phyloP scores from a whole-genome alignment of 2,797 vertebrate genomes.

The Meriones psammophilus region DNA sequence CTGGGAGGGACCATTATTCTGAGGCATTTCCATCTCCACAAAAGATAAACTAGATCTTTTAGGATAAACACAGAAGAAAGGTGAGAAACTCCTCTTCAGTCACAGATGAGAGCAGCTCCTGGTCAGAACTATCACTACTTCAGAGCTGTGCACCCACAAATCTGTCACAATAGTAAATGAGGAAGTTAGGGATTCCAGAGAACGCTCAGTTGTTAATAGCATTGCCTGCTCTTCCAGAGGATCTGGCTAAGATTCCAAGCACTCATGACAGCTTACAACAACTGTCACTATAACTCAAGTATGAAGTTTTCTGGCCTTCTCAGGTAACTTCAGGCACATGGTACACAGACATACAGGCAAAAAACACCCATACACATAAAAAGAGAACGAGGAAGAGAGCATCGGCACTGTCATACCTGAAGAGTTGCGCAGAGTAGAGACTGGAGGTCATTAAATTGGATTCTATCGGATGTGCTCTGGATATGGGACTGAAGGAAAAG shows the following conservation, averaged over 20 bases:
- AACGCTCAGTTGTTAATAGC: background rate
- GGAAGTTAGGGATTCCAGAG: background rate
- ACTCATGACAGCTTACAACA: background rate
- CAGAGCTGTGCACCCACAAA: background rate
- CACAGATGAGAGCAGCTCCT: background rate
- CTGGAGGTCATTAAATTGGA: conserved; percentile 99
- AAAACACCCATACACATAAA: background rate
- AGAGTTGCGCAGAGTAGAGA: conserved; percentile 98
- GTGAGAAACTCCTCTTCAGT: background rate
- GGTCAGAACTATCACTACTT: background rate
- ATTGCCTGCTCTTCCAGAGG: background rate
- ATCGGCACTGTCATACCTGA: conserved; percentile 90
- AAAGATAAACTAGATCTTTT: conserved; percentile 8
- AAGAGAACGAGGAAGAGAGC: background rate
- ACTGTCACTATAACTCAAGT: background rate
- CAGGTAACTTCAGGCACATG: background rate
- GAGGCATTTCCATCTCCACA: background rate
- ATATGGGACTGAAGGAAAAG: conserved; percentile 94
- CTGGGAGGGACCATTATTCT: background rate
- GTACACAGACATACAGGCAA: background rate
- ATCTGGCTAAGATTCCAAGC: background rate
- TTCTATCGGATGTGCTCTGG: conserved; percentile 98
- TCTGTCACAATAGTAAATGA: rapidly evolving
- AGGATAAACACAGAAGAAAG: background rate
- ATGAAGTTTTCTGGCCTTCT: background rate